Conservation (phyloP, 2,797 vertebrate species). For the Delichon dasypus region DNA sequence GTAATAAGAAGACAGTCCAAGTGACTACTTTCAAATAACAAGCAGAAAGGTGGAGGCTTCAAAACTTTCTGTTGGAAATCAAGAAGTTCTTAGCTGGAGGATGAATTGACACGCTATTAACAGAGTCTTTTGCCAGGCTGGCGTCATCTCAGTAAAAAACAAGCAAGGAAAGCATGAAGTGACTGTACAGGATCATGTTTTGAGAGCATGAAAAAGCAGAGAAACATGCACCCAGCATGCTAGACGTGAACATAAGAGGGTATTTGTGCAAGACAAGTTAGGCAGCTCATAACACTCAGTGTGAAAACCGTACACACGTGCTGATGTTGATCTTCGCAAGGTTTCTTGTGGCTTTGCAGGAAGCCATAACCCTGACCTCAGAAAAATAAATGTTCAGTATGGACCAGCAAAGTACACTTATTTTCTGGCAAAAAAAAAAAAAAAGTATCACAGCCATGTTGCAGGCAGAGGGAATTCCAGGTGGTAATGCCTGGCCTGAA, state of each 20-base stretch:
- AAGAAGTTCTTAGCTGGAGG: neutral
- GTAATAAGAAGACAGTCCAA: slow-evolving; percentile 63
- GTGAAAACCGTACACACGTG: rapidly evolving
- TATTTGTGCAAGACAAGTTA: neutral
- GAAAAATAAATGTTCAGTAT: neutral
- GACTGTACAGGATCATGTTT: neutral
- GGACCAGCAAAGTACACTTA: neutral
- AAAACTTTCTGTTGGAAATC: slow-evolving; percentile 9
- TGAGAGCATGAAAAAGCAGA: neutral
- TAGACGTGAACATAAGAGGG: neutral
- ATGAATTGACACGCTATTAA: neutral
- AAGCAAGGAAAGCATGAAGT: neutral
- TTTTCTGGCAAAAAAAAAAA: neutral
- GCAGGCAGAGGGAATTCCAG: neutral
- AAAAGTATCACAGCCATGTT: neutral
- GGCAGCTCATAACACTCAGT: rapidly evolving
- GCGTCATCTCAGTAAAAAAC: neutral
- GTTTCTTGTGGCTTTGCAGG: neutral
- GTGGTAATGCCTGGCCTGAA: neutral
- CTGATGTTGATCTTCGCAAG: neutral
- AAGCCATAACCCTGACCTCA: neutral
- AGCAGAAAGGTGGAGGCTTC: slow-evolving; percentile 42
- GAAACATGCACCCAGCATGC: rapidly evolving
- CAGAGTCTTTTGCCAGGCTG: neutral
- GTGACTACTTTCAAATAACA: slow-evolving; percentile 49